Conservation (phyloP, 1,140 invertebrate genomes). For the Halictus rubicundus region DNA sequence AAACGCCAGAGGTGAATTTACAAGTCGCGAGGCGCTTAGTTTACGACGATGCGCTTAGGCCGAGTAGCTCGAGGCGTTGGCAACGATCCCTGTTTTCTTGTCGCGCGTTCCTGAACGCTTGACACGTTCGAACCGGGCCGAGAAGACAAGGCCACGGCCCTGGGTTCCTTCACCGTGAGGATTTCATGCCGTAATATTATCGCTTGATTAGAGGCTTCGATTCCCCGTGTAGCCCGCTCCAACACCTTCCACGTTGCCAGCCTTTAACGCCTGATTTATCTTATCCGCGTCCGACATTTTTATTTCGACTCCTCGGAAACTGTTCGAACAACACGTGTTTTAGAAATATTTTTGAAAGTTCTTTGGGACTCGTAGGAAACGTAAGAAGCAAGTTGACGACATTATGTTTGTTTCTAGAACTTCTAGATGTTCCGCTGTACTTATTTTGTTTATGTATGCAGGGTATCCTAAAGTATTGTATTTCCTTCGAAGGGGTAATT, state of each 20-base stretch:
- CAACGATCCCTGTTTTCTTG: conserved; percentile 71
- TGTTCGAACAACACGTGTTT: too few relatives aligned
- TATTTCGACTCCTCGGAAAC: too few relatives aligned
- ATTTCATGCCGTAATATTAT: conserved; percentile 9
- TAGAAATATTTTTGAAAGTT: too few relatives aligned
- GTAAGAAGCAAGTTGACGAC: too few relatives aligned
- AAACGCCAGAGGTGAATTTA: conserved; percentile 79
- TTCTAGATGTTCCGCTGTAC: too few relatives aligned
- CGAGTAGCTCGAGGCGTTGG: conserved; percentile 72
- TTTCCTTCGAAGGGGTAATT: too few relatives aligned
- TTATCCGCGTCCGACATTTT: too few relatives aligned
- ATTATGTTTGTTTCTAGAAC: too few relatives aligned
- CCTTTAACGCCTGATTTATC: too few relatives aligned
- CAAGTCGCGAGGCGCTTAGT: conserved; percentile 76
- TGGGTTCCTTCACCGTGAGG: conserved; percentile 44
- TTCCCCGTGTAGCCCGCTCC: background rate
- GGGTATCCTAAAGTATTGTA: too few relatives aligned
- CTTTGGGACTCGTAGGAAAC: too few relatives aligned
- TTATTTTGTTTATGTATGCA: too few relatives aligned
- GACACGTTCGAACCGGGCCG: conserved; percentile 69
- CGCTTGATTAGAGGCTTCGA: background rate
- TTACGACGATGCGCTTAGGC: conserved; percentile 74
- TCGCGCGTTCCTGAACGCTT: conserved; percentile 65
- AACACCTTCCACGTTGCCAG: background rate
- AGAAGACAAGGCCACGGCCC: conserved; percentile 61